phyloP scores from a whole-genome alignment of 2,113 vertebrate genomes.

The Struthidea cinerea region DNA sequence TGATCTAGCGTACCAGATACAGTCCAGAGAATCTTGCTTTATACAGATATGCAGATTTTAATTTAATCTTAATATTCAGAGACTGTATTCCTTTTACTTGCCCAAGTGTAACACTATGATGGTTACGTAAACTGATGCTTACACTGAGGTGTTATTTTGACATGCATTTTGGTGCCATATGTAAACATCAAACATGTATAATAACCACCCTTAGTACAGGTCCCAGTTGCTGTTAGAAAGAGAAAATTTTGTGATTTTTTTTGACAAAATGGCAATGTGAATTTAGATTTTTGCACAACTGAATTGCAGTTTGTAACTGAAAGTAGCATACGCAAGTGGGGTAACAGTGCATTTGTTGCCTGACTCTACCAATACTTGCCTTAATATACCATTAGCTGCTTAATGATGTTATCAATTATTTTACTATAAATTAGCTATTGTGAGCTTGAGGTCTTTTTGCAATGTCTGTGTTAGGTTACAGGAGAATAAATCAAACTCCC shows the following conservation, averaged over 20 bases:
- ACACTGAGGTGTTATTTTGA: background rate
- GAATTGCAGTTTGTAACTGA: background rate
- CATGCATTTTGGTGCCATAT: background rate
- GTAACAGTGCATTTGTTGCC: background rate
- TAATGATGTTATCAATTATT: constrained; percentile 16
- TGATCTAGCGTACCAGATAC: background rate
- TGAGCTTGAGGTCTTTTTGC: constrained; percentile 17
- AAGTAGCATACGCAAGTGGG: background rate
- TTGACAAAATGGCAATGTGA: background rate
- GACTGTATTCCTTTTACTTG: background rate
- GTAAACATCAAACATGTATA: background rate
- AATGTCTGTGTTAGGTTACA: constrained; percentile 3
- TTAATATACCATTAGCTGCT: background rate
- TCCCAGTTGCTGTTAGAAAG: background rate
- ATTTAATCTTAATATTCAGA: background rate
- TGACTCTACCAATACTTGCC: background rate
- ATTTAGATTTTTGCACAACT: background rate
- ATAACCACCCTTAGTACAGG: background rate
- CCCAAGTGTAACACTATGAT: background rate
- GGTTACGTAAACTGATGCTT: constrained; percentile 1
- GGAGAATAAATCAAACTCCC: background rate
- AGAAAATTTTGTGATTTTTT: background rate
- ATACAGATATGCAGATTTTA: background rate
- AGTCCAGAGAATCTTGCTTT: background rate
- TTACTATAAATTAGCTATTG: constrained; percentile 14